Conservation (phyloP, 2,888 invertebrate species). For the Harpalus rufipes region DNA sequence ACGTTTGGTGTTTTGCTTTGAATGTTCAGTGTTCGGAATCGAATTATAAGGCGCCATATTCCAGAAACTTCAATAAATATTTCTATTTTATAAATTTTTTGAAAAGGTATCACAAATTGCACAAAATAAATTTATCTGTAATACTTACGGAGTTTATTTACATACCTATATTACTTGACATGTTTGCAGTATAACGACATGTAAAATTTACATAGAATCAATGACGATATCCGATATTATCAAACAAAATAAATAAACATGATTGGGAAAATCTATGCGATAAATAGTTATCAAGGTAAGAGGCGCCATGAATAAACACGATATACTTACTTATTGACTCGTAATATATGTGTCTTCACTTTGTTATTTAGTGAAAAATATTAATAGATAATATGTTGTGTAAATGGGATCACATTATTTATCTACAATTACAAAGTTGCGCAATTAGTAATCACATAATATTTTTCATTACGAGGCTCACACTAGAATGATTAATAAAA, state of each 20-base stretch:
- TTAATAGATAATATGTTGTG: background rate
- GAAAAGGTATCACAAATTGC: too few relatives aligned
- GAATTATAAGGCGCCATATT: too few relatives aligned
- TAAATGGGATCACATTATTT: background rate
- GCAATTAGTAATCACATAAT: background rate
- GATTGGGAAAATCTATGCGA: conserved; percentile 49
- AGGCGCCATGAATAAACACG: conserved; percentile 47
- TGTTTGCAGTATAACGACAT: background rate
- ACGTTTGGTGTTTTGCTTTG: background rate
- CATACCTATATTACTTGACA: background rate
- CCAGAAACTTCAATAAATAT: too few relatives aligned
- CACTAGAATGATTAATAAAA: too few relatives aligned
- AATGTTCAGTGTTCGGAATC: background rate
- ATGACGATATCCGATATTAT: conserved; percentile 53
- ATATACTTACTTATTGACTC: conserved; percentile 11
- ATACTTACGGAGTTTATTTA: background rate
- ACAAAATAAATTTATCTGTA: background rate
- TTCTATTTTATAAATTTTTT: too few relatives aligned
- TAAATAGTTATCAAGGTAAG: conserved; percentile 45
- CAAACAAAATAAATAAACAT: conserved; percentile 55
- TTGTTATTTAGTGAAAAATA: conserved; percentile 43
- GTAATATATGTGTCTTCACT: conserved; percentile 25
- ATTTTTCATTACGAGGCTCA: too few relatives aligned
- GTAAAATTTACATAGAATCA: conserved; percentile 50
- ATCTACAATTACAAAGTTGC: background rate